Conservation (phyloP, 2,113 vertebrate genomes). For the Pandion haliaetus region DNA sequence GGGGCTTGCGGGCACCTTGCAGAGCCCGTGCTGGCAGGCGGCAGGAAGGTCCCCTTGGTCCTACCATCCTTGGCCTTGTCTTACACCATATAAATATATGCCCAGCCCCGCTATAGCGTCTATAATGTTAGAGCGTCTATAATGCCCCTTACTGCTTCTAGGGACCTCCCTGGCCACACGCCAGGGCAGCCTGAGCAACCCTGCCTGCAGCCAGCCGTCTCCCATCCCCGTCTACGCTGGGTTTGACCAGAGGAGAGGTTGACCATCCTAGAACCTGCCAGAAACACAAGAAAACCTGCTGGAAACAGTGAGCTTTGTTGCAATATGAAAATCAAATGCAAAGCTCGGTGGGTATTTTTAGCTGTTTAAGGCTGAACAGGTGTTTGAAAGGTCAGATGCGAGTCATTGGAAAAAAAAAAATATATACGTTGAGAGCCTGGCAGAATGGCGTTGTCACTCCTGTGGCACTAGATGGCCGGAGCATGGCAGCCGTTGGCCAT, state of each 20-base stretch:
- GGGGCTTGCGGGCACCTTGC: background rate
- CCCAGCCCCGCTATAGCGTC: fast-evolving
- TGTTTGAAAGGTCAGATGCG: conserved; percentile 32
- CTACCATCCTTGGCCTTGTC: background rate
- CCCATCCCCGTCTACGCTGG: fast-evolving
- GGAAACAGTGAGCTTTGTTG: conserved; percentile 46
- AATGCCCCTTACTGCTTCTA: background rate
- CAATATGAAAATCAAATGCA: conserved; percentile 59
- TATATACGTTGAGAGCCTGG: background rate
- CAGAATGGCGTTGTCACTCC: fast-evolving
- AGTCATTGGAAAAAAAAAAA: conserved; percentile 14
- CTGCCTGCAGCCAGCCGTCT: background rate
- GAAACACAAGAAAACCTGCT: background rate
- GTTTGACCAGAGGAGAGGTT: background rate
- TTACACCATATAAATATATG: background rate
- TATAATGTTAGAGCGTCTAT: fast-evolving
- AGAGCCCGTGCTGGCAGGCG: background rate
- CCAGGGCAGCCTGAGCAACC: background rate
- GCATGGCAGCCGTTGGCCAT: fast-evolving
- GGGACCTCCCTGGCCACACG: background rate
- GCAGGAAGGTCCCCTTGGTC: background rate
- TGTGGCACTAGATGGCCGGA: background rate
- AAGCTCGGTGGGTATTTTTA: conserved; percentile 24
- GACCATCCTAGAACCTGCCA: background rate
- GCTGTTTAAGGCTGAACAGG: conserved; percentile 5